Conservation (phyloP, 2,113 vertebrate species). For the Chaenocephalus aceratus region DNA sequence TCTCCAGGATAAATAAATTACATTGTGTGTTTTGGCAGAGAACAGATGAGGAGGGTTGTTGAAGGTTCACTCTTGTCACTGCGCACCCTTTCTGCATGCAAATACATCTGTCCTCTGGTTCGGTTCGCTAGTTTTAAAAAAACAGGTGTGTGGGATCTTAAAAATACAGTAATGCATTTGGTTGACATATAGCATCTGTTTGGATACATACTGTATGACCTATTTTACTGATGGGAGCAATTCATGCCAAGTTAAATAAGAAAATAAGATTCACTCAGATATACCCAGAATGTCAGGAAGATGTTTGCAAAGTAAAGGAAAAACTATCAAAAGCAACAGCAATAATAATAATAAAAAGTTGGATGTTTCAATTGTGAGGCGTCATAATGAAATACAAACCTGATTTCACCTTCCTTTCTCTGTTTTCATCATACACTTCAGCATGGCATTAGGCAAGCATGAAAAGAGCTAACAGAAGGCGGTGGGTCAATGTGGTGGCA, state of each 20-base stretch:
- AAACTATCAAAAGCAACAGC: conserved; percentile 40
- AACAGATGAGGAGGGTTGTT: conserved; percentile 20
- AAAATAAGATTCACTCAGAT: conserved; percentile 7
- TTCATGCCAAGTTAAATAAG: background rate
- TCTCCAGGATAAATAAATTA: conserved; percentile 61
- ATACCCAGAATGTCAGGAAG: background rate
- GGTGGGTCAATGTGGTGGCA: conserved; percentile 58
- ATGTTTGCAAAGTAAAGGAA: conserved; percentile 13
- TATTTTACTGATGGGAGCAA: conserved; percentile 10
- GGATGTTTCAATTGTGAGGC: conserved; percentile 22
- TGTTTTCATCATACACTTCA: conserved; percentile 63
- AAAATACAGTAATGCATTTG: background rate
- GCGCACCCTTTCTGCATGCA: background rate
- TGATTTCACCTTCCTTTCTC: conserved; percentile 57
- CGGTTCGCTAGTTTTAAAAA: background rate
- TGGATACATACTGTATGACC: conserved; percentile 2
- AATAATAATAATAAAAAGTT: conserved; percentile 29
- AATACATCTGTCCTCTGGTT: conserved; percentile 3
- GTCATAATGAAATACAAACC: conserved; percentile 32
- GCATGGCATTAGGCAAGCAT: conserved; percentile 45
- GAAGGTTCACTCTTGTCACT: conserved; percentile 9
- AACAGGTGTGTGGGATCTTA: background rate
- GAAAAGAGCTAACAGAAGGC: conserved; percentile 72
- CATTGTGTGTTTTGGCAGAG: conserved; percentile 17
- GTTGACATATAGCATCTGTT: conserved; percentile 2